phyloP scores from a whole-genome alignment of 2,797 vertebrate species.

The Sebastes itinus region DNA sequence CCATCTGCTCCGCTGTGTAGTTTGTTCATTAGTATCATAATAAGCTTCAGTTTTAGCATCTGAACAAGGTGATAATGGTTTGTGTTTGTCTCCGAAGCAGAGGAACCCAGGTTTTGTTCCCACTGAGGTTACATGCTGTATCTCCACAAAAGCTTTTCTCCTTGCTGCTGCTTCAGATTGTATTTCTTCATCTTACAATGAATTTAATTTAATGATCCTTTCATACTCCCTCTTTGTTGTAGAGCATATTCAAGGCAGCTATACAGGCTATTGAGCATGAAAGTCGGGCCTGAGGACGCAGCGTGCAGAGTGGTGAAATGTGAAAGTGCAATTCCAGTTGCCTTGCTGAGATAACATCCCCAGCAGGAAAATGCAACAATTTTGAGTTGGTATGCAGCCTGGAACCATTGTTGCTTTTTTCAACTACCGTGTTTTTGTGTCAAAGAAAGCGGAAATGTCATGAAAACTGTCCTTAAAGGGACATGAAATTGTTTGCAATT shows the following conservation, averaged over 20 bases:
- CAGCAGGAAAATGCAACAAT: conserved; percentile 12
- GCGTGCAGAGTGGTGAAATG: background rate
- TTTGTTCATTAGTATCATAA: background rate
- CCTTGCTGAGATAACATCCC: conserved; percentile 8
- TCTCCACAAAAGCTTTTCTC: background rate
- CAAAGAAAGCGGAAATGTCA: background rate
- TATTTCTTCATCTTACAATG: background rate
- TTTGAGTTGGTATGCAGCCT: background rate
- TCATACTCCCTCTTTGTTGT: background rate
- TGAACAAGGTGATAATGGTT: background rate
- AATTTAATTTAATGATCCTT: background rate
- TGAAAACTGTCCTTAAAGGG: background rate
- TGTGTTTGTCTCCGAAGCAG: background rate
- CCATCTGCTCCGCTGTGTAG: background rate
- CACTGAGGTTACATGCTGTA: background rate
- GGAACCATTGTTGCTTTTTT: background rate
- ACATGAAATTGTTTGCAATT: background rate
- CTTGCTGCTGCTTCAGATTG: background rate
- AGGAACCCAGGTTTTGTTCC: background rate
- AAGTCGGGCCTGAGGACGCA: background rate
- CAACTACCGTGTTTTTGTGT: background rate
- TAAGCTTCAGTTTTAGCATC: background rate
- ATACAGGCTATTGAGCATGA: background rate
- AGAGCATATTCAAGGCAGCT: background rate
- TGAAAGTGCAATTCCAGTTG: conserved; percentile 16